Evolutionary conservation across 2,888 invertebrate species (phyloP).

Genomic region (Cephus pygmeus): DNA sequence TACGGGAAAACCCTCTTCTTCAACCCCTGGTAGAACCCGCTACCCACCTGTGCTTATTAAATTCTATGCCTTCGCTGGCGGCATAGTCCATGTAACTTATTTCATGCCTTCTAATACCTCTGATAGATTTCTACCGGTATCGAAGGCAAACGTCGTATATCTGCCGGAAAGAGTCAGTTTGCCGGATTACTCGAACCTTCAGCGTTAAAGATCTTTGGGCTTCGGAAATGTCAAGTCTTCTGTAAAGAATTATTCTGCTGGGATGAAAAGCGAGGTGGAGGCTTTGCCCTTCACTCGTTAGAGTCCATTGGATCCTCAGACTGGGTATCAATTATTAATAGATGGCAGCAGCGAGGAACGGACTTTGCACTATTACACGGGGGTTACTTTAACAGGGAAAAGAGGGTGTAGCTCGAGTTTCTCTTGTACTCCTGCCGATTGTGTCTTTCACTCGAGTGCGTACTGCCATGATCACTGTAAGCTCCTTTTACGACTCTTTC

Average conservation of each 20-base stretch:
- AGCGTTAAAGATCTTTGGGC: not conserved
- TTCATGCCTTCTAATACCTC: not conserved
- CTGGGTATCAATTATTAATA: constrained; percentile 25
- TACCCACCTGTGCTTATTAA: constrained; percentile 53
- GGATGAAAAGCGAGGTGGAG: not conserved
- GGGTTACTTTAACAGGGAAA: not conserved
- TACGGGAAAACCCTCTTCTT: constrained; percentile 31
- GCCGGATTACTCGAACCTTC: not conserved
- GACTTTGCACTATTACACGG: not conserved
- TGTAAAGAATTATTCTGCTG: not conserved
- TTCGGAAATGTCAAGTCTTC: not conserved
- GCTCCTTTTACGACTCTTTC: constrained; percentile 18
- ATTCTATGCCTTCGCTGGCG: constrained; percentile 39
- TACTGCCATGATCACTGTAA: constrained; percentile 18
- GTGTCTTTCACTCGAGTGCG: constrained; percentile 20
- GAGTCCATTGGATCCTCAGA: not conserved
- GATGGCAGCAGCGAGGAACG: not conserved
- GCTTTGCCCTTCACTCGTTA: not conserved
- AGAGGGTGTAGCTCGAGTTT: not conserved
- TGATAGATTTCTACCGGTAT: not conserved
- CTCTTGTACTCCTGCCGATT: constrained; percentile 16
- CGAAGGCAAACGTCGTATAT: not conserved
- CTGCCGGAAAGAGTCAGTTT: not conserved
- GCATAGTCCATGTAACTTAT: not conserved
- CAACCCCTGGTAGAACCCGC: constrained; percentile 26